Conservation (phyloP, 2,888 invertebrate species). For the Gymnosoma rotundatum region DNA sequence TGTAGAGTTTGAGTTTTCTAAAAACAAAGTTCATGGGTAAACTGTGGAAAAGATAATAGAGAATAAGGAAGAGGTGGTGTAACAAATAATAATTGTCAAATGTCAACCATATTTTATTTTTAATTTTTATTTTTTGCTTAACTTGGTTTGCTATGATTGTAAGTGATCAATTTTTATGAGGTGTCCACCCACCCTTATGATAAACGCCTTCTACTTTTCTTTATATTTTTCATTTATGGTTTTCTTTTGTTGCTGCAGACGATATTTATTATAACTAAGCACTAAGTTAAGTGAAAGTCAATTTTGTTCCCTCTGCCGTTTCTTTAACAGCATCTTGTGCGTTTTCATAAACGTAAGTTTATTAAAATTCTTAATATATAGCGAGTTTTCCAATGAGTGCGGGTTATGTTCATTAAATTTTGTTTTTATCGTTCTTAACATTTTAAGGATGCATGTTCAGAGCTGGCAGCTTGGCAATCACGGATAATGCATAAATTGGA, state of each 20-base stretch:
- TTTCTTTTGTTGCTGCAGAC: constrained; percentile 7
- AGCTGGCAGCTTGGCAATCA: no score
- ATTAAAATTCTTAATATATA: no score
- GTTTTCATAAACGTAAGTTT: no score
- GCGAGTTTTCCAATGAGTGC: no score
- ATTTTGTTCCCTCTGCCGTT: constrained; percentile 19
- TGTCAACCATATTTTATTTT: constrained; percentile 56
- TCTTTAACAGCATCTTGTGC: background rate
- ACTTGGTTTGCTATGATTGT: constrained; percentile 24
- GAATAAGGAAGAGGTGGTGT: constrained; percentile 8
- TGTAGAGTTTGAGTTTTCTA: constrained; percentile 19
- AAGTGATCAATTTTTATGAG: constrained; percentile 49
- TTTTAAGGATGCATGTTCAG: no score
- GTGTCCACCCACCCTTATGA: constrained; percentile 37
- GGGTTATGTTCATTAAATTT: no score
- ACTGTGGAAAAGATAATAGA: background rate
- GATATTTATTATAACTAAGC: constrained; percentile 4
- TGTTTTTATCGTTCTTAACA: no score
- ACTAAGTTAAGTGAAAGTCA: constrained; percentile 49
- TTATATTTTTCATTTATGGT: background rate
- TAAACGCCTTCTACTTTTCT: constrained; percentile 7
- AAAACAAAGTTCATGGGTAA: background rate
- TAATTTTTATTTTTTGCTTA: constrained; percentile 6
- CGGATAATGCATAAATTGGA: no score
- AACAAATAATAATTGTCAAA: constrained; percentile 66